A percentile compares a stretch with the other conserved stretches of the same genome.
Evolutionary conservation across 2,113 vertebrate genomes (phyloP).

Genomic region (Pomatorhinus ruficollis): DNA sequence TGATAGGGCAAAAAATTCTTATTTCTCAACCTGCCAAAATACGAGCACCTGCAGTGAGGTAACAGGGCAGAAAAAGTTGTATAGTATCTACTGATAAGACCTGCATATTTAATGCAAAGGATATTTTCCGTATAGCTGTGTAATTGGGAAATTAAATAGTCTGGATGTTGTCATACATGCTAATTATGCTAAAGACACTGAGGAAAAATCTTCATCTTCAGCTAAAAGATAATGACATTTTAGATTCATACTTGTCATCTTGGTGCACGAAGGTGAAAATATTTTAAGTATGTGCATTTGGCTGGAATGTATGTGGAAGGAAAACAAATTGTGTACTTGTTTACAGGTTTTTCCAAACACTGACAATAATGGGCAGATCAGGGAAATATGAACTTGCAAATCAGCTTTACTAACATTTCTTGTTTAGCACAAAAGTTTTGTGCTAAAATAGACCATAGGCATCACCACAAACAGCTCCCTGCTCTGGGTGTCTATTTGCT

Average conservation of each 20-base stretch:
- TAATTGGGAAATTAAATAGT: slow-evolving; percentile 49
- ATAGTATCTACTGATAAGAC: not conserved
- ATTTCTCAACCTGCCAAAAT: not conserved
- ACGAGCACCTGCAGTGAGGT: not conserved
- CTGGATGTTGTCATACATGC: slow-evolving; percentile 9
- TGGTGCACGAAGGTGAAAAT: not conserved
- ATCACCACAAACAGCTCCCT: not conserved
- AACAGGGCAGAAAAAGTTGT: not conserved
- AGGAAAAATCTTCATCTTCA: not conserved
- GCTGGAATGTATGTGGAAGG: not conserved
- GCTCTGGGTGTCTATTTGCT: not conserved
- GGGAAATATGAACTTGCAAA: not conserved
- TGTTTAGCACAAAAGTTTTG: not conserved
- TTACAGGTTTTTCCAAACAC: not conserved
- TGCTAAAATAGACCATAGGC: not conserved
- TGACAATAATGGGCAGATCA: not conserved
- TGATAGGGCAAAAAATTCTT: not conserved
- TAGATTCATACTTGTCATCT: not conserved
- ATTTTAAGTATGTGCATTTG: not conserved
- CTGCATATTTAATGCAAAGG: not conserved
- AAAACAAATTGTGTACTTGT: not conserved
- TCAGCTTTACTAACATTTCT: not conserved
- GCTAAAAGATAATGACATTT: not conserved
- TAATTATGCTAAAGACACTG: not conserved
- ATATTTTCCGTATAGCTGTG: not conserved